phyloP scores from a whole-genome alignment of 2,797 vertebrate species.

The Mallotus villosus region DNA sequence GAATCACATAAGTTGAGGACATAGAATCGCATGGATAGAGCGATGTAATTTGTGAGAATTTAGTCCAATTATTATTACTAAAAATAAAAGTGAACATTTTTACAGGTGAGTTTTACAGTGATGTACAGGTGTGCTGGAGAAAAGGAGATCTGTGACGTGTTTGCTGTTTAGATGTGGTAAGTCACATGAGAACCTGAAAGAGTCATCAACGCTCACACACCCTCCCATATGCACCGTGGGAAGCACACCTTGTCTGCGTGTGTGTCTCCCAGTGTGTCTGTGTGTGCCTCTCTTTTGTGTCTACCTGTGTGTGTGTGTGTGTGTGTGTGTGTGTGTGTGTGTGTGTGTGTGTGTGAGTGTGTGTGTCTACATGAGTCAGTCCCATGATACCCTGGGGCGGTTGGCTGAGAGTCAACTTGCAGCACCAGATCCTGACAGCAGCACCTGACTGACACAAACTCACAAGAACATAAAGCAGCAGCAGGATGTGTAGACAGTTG shows the following conservation, averaged over 20 bases:
- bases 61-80: too few relatives aligned
- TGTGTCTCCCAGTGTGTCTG: neutral
- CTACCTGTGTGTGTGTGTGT: neutral
- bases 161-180: too few relatives aligned
- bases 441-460: neutral
- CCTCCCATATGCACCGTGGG: neutral
- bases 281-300: neutral
- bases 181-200: too few relatives aligned
- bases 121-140: too few relatives aligned
- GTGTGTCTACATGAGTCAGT: neutral
- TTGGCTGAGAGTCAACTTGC: neutral
- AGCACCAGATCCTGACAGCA: neutral
- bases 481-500: too few relatives aligned
- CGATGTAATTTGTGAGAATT: too few relatives aligned
- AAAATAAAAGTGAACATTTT: too few relatives aligned
- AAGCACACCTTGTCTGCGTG: neutral
- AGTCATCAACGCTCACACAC: neutral
- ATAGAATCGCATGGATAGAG: neutral
- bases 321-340: neutral
- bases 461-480: neutral
- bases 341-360: constrained; percentile 1
- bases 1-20: too few relatives aligned
- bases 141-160: too few relatives aligned
- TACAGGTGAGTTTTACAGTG: too few relatives aligned
- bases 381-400: neutral